Conservation (phyloP, 2,113 vertebrate species). For the Clarias magur region DNA sequence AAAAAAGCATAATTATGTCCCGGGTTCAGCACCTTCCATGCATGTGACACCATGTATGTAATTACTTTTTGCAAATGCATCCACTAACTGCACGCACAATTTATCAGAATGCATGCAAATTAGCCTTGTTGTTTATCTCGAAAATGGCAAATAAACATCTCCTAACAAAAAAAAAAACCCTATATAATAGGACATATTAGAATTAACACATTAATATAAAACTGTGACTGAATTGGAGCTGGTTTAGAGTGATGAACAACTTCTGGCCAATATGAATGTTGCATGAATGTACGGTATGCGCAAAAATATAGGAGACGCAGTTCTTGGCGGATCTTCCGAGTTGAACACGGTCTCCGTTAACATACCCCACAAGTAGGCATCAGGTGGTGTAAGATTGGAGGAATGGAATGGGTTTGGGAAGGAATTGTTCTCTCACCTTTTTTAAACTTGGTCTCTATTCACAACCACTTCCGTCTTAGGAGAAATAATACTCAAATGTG, state of each 20-base stretch:
- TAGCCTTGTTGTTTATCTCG: neutral
- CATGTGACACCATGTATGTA: neutral
- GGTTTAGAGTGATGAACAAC: neutral
- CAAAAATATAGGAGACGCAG: no score
- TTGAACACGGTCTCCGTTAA: no score
- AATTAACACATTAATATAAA: neutral
- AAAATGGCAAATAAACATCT: neutral
- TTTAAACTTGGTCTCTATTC: no score
- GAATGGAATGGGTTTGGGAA: no score
- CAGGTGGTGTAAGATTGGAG: no score
- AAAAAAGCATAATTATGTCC: neutral
- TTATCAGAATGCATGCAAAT: neutral
- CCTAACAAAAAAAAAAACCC: neutral
- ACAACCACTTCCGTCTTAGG: no score
- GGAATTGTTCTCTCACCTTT: no score
- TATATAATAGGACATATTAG: neutral
- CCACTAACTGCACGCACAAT: neutral
- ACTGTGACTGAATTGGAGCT: neutral
- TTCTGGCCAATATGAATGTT: neutral
- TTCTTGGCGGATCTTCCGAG: no score
- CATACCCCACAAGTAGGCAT: no score
- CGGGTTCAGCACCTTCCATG: neutral
- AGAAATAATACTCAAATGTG: no score
- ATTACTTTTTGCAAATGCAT: neutral
- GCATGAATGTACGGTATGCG: no score